Evolutionary conservation across 1,140 invertebrate species (phyloP).

Genomic region (Arctopsyche grandis): DNA sequence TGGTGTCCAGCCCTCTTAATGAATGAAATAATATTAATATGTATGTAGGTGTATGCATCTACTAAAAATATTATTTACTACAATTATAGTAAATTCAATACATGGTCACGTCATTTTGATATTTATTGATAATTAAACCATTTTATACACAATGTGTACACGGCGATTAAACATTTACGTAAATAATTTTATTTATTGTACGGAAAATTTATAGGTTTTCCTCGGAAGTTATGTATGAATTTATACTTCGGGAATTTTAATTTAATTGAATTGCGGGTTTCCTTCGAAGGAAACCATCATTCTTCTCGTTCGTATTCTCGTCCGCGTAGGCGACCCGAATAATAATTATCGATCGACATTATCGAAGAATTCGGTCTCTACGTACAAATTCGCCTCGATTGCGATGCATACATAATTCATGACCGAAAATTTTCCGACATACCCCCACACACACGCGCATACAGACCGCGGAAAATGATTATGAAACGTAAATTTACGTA

Average conservation of each 20-base stretch:
- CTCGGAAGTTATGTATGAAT: background rate
- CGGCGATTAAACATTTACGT: too few relatives aligned
- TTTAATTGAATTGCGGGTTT: background rate
- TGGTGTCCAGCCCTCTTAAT: too few relatives aligned
- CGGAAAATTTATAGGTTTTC: background rate
- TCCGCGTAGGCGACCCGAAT: constrained; percentile 1
- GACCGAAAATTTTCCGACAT: background rate
- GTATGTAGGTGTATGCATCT: too few relatives aligned
- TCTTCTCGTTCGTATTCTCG: background rate
- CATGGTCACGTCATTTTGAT: too few relatives aligned
- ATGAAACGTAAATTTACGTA: background rate
- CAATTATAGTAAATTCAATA: too few relatives aligned
- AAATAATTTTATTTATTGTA: too few relatives aligned
- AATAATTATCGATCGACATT: constrained; percentile 36
- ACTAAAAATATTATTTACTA: too few relatives aligned
- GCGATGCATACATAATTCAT: constrained; percentile 34
- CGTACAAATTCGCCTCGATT: constrained; percentile 28
- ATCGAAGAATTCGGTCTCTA: constrained; percentile 21
- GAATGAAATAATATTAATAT: too few relatives aligned
- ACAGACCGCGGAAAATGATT: background rate
- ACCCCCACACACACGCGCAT: too few relatives aligned
- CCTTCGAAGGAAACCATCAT: background rate
- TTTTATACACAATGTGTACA: too few relatives aligned
- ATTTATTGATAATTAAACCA: too few relatives aligned
- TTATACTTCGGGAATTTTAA: background rate